Base-by-base conservation (phyloP, 2,113 vertebrate genomes). In the Saccopteryx leptura region DNA sequence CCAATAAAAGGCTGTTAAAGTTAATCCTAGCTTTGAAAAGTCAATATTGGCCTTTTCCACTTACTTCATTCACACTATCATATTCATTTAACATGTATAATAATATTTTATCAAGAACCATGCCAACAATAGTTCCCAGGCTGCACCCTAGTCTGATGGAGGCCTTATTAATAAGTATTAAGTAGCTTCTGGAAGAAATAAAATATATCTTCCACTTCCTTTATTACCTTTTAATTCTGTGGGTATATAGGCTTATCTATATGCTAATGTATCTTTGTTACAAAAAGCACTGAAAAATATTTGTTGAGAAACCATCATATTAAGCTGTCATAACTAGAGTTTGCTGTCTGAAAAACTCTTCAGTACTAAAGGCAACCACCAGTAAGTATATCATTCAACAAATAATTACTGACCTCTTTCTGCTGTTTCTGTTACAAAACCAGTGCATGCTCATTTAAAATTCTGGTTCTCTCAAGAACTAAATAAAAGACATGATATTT, bases 401-500 rank as follows among this genome's bases (percentile, higher is more conserved):
- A 89, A 66, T 61, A 95, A 82, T 72, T 80, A 88, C 28, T 54
- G 15, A 90, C 19, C 56, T 81, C 17, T n/a, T 91, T 92, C 63
- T n/a, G 81, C 87, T 89, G 39, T 95, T 78, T 76, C 9, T 87
- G 28, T 6, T 81, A 74, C 13, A 14, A 94, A 88, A 26, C 19
- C 17, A 75, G 7, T 81, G 69, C 21, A 21, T 52, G 61, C 33
- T 75, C 87, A 75, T 39, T 88, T 68, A 91, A 92, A 94, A 96
- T 90, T 95, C 33, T 50, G 31, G 87, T 60, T 15, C 12, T 50
- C 61, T 71, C 21, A 91, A 91, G 13, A 7, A 86, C 69, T 79
- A 96, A 85, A 91, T 79, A 96, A 85, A 91, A 80, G 9, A 90
- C 23, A 60, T 46, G 9, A 26, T 31, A 94, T 56, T 78, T 81